Evolutionary conservation across 92 coral and sea anemone species (phyloP), one percentile per base, ranked within the genome.

Genomic region (Hydrozoanthus gracilis): DNA sequence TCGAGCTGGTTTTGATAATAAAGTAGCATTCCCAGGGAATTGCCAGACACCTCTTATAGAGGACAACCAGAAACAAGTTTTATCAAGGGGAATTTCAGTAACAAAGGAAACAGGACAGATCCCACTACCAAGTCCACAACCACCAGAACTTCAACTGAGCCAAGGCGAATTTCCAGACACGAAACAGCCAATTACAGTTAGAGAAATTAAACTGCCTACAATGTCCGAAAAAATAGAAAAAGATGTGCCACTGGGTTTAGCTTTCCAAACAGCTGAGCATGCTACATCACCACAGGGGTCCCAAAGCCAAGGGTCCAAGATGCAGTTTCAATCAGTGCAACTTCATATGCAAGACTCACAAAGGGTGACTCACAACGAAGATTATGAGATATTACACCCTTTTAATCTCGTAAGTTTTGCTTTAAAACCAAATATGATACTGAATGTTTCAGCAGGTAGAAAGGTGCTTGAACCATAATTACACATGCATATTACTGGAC

Each of bases 191-290:
- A 11, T 78, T 61, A 7, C 83, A 78, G 83, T 9, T 7, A 78
- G 10, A 78, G 71, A 78, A 14, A 18, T 61, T 6, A n/a, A 17
- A 13, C 11, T 78, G 2, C 39, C 39, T 27, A 27, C 27, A 62
- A 12, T 0, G 7, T 58, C 71, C 7, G 83, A 78, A 49, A 78
- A 78, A 50, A 20, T 60, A 49, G 83, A 78, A 45, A 12, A 60
- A 14, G 44, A 15, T 0, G 10, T 60, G 6, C 83, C 72, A 58
- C 35, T 78, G 83, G 83, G 83, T 39, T 52, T 78, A 4, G 70
- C 83, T 5, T 56, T 16, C n/a, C 83, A 78, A 78, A 78, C 70
- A 61, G 83, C 71, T 39, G 83, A 78, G n/a, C 58, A 47, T 11
- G 39, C 79, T 27, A 27, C 39, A n/a, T n/a, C n/a, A 27, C 39